Base-by-base conservation (phyloP, 2,797 vertebrate genomes). In the Liparis tanakae region DNA sequence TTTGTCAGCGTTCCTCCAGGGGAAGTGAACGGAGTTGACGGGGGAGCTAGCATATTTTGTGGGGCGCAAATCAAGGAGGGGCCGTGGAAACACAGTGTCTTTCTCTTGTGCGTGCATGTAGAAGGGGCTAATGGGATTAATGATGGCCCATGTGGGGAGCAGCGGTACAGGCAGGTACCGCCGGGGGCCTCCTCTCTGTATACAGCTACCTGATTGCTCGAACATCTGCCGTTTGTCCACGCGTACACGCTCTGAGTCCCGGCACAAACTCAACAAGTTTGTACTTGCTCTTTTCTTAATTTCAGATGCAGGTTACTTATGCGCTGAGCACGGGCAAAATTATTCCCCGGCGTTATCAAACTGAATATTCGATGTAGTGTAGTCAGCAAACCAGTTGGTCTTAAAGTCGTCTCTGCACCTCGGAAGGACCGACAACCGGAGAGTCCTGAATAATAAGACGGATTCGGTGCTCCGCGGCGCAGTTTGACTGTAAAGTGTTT, bases 301-400 rank as follows among this genome's bases (percentile, higher is more conserved):
- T 63, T 61, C 39, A 61, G 74, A 83, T 66, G 10, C 20, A 74
- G 77, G 77, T 77, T 33, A 75, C 80, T 85, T 74, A 82, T 83
- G 58, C 88, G 90, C 89, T 91, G 90, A 89, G 86, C 48, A 1
- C 67, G 60, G 81, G 63, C 85, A 50, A 81, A 83, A 77, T 33
- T 12, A 61, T 66, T 82, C 43, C 41, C 53, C 22, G 7, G 37
- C 33, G 46, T 30, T 71, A 88, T 92, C 84, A 91, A 89, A 91
- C 89, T 57, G 88, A 92, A 92, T 92, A 78, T 75, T 82, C 61
- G 59, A 92, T 89, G 78, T 39, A 87, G 84, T 80, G 68, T 80
- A 89, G 88, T 90, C 88, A 91, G 89, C 88, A 91, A 82, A 84
- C 83, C 63, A 61, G 87, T 78, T 84, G 50, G 67, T 83, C 78